A percentile compares a stretch with the other conserved stretches of the same genome.
Conservation (phyloP, 2,888 invertebrate genomes). For the Drosophila kambysellisi region DNA sequence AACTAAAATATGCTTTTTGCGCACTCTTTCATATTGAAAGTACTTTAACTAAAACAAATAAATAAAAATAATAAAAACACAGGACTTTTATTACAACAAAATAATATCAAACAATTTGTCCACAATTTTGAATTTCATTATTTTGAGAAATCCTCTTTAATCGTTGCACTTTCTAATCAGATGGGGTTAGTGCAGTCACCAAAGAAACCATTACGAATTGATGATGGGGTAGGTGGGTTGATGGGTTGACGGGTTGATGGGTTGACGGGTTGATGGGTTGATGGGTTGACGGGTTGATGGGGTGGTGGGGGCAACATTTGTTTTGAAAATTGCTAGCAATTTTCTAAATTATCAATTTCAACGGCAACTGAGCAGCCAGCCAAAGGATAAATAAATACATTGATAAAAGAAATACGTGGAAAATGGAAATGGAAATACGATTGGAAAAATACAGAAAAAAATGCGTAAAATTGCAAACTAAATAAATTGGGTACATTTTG, state of each 20-base stretch:
- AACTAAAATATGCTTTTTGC: too few relatives aligned
- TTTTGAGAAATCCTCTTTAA: neutral
- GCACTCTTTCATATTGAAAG: neutral
- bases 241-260: neutral
- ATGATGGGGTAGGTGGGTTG: neutral
- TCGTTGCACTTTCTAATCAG: neutral
- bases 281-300: neutral
- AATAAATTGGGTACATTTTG: slow-evolving; percentile 61
- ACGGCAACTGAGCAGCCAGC: slow-evolving; percentile 58
- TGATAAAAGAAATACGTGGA: slow-evolving; percentile 58
- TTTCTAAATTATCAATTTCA: slow-evolving; percentile 80
- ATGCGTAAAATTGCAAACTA: slow-evolving; percentile 60
- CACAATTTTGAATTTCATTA: neutral
- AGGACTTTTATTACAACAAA: too few relatives aligned
- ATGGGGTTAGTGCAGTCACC: neutral
- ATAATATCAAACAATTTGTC: neutral
- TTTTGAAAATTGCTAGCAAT: slow-evolving; percentile 70
- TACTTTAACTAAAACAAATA: neutral
- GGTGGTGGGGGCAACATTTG: slow-evolving; percentile 24
- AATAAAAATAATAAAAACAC: neutral
- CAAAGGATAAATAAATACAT: slow-evolving; percentile 65
- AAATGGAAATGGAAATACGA: slow-evolving; percentile 56
- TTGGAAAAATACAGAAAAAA: slow-evolving; percentile 15
- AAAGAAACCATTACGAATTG: slow-evolving; percentile 7
- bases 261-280: neutral